Conservation (phyloP, 2,113 vertebrate genomes). For the Vulpes vulpes region DNA sequence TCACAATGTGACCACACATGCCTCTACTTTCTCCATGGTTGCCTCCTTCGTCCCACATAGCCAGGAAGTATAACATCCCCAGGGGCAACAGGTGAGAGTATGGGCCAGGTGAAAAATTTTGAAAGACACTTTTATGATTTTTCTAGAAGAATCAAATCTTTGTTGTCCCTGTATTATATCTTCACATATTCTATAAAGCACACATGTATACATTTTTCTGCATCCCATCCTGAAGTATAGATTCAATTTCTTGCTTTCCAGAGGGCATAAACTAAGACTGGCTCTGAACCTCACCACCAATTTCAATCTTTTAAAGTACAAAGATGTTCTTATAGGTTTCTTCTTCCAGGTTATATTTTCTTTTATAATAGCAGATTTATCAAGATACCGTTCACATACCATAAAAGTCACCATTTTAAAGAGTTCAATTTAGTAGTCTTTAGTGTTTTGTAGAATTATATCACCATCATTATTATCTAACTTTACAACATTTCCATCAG, state of each 20-base stretch:
- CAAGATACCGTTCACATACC: background rate
- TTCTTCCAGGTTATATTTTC: background rate
- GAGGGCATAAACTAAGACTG: background rate
- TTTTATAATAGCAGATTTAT: background rate
- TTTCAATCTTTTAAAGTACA: background rate
- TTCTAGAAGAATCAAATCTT: background rate
- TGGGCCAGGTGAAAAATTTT: background rate
- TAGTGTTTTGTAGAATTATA: background rate
- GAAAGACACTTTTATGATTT: background rate
- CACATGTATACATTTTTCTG: background rate
- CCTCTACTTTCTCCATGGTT: background rate
- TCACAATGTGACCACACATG: background rate
- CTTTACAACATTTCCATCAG: background rate
- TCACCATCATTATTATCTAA: background rate
- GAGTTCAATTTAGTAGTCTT: background rate
- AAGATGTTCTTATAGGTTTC: background rate
- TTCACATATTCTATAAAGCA: background rate
- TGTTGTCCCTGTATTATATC: background rate
- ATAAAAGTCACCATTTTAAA: background rate
- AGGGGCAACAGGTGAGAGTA: background rate
- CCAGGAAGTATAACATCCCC: background rate
- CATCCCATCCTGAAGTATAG: background rate
- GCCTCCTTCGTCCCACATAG: background rate
- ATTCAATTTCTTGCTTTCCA: background rate
- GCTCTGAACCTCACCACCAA: background rate